Conservation (phyloP, 2,888 invertebrate genomes). For the Amblyteles armatorius region DNA sequence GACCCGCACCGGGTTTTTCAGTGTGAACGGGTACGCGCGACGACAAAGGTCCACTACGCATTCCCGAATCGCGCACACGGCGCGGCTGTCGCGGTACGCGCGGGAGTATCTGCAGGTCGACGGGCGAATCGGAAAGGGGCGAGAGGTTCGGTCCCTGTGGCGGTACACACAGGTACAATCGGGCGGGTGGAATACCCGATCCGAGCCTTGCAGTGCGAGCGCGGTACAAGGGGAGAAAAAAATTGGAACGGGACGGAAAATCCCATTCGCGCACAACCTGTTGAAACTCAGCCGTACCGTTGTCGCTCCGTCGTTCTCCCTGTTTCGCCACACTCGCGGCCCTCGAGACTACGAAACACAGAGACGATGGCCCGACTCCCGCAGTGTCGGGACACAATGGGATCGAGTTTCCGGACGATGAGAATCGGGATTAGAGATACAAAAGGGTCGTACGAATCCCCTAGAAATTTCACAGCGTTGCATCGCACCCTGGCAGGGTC, state of each 20-base stretch:
- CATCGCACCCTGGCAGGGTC: too few relatives aligned
- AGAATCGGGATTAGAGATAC: neutral
- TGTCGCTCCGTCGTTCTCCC: constrained; percentile 47
- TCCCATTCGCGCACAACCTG: constrained; percentile 76
- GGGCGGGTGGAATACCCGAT: constrained; percentile 16
- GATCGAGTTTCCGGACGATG: neutral
- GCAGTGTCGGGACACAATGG: constrained; percentile 12
- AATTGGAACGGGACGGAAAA: constrained; percentile 72
- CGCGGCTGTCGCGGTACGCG: neutral
- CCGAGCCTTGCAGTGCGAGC: neutral
- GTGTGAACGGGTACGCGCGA: constrained; percentile 15
- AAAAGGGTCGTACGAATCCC: neutral
- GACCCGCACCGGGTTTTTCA: constrained; percentile 16
- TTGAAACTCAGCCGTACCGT: constrained; percentile 70
- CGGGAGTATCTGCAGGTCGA: constrained; percentile 34
- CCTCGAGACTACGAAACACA: constrained; percentile 30
- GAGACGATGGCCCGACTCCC: constrained; percentile 29
- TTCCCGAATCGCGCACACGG: constrained; percentile 19
- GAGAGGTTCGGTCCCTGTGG: constrained; percentile 14
- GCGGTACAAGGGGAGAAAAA: neutral
- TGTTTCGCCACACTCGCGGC: constrained; percentile 36
- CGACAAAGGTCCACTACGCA: constrained; percentile 23
- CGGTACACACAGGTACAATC: constrained; percentile 16
- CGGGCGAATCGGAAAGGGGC: constrained; percentile 38
- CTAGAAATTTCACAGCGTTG: too few relatives aligned